Conservation (phyloP, 1,140 invertebrate species). For the Platyura marginata region DNA sequence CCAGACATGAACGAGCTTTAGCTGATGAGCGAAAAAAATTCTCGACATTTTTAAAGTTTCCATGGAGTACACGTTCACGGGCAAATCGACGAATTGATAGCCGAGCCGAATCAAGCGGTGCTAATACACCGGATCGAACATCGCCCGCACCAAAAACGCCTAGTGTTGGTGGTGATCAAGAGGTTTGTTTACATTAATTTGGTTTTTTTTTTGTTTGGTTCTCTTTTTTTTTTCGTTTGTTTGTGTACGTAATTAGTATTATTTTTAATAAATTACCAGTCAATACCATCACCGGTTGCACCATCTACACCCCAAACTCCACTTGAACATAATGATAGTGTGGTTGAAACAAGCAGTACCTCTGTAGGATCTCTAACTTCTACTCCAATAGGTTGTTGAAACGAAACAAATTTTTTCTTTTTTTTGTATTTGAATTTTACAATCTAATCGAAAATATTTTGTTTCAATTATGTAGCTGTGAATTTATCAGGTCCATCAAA, state of each 20-base stretch:
- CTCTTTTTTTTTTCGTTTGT: not conserved
- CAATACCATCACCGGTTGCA: slow-evolving; percentile 35
- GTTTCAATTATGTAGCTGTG: not conserved
- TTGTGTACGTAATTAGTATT: slow-evolving; percentile 1
- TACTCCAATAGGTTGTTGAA: slow-evolving; percentile 3
- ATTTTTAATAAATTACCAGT: slow-evolving; percentile 7
- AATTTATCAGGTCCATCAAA: not conserved
- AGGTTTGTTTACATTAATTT: slow-evolving; percentile 8
- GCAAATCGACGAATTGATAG: slow-evolving; percentile 43
- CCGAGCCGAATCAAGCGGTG: slow-evolving; percentile 46
- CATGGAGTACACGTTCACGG: slow-evolving; percentile 34
- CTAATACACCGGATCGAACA: slow-evolving; percentile 47
- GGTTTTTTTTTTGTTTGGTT: not conserved
- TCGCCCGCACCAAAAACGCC: slow-evolving; percentile 18
- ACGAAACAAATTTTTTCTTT: not conserved
- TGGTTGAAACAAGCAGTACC: not conserved
- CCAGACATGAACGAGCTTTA: slow-evolving; percentile 53
- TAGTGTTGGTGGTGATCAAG: slow-evolving; percentile 11
- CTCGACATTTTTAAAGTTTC: slow-evolving; percentile 45
- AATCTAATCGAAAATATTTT: not conserved
- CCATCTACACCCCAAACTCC: slow-evolving; percentile 24
- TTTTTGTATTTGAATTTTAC: not conserved
- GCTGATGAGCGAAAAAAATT: slow-evolving; percentile 64
- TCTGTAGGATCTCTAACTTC: not conserved
- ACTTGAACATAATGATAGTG: slow-evolving; percentile 20